Conservation (phyloP, 2,113 vertebrate species). For the Pheucticus melanocephalus region DNA sequence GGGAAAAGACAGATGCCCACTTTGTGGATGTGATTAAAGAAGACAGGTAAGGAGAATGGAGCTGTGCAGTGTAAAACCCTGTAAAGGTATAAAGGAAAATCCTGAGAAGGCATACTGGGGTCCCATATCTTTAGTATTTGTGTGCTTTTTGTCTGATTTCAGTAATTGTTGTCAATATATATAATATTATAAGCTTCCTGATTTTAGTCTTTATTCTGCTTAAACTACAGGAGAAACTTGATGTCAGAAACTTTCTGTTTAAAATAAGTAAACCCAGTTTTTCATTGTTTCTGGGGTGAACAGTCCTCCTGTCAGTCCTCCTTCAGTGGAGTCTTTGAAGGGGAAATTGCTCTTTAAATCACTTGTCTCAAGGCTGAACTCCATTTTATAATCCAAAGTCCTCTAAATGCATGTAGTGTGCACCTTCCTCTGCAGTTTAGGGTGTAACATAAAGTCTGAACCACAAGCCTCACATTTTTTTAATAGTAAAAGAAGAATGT, state of each 20-base stretch:
- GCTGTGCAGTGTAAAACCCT: neutral
- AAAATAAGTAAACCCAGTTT: neutral
- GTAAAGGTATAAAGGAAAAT: neutral
- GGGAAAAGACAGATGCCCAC: constrained; percentile 94
- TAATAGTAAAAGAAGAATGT: neutral
- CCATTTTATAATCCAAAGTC: neutral
- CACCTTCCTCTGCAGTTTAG: neutral
- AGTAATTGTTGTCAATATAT: neutral
- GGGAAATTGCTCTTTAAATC: neutral
- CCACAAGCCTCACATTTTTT: neutral
- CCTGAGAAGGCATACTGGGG: neutral
- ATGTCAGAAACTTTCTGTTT: neutral
- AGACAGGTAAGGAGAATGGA: constrained; percentile 82
- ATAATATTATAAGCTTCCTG: neutral
- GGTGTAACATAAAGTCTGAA: neutral
- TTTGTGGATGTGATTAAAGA: constrained; percentile 99
- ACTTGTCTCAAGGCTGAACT: neutral
- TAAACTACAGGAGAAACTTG: neutral
- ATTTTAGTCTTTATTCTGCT: neutral
- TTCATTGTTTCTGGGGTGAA: neutral
- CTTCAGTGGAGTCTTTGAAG: accelerated
- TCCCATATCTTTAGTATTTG: neutral
- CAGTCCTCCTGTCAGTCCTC: neutral
- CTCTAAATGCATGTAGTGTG: neutral
- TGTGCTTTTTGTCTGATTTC: neutral